Evolutionary conservation across 2,888 invertebrate genomes (phyloP), one percentile per base, ranked within the genome.

Genomic region (Clepsis dumicolana): DNA sequence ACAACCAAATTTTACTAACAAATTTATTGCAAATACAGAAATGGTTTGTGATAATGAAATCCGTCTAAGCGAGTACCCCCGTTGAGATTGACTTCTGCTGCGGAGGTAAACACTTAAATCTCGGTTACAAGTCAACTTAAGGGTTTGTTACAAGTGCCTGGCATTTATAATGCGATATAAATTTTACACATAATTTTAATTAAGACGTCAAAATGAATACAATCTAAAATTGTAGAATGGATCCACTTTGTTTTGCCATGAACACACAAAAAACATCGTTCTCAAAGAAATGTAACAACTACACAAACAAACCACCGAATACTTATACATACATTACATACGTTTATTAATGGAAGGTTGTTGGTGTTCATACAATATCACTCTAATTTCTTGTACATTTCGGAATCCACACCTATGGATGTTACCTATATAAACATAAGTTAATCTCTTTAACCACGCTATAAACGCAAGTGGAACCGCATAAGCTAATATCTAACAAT

Each of bases 91-190:
- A 24, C 24, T 69, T 74, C 66, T 68, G 66, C 62, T 67, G 70
- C 76, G 75, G 85, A 86, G 79, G 83, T 85, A 86, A 82, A 81
- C 85, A 62, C 84, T 85, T 84, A 86, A 83, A 87, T 79, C 74
- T 71, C 70, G 65, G 65, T 77, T 80, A 82, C 81, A 81, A 82
- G 74, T 78, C 76, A 81, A 82, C 77, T 79, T 74, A 73, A 77
- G 78, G 78, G 65, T 78, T 76, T 67, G 67, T 76, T 80, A 84
- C 81, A 77, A 79, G 79, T 77, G 83, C 77, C 79, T 82, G 82
- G 90, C 90, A 91, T 91, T 90, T 80, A 84, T 81, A 91, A 90
- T 90, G 89, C 89, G 71, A 76, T 76, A 74, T 75, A 71, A 74
- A 73, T 80, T 83, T 86, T 76, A 78, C 79, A 80, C 80, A 78